Evolutionary conservation across 2,888 invertebrate species (phyloP), one percentile per base, ranked within the genome.

Genomic region (Druceiella hillmani): DNA sequence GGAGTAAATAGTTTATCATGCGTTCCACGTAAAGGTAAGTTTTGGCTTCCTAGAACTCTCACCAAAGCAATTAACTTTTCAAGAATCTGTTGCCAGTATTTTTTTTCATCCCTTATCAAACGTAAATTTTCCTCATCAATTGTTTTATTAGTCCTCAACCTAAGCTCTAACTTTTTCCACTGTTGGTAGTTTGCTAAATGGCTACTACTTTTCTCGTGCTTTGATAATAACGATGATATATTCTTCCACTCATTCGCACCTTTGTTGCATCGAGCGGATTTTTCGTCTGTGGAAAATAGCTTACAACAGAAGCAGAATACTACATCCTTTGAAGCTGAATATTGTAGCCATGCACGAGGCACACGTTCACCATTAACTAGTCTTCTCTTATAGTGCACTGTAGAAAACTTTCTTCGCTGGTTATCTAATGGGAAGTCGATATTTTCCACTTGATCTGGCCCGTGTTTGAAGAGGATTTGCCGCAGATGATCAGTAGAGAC

Each of bases 161-260:
- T 27, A 22, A 28, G 15, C 13, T 44, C 41, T 15, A 45, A 38
- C 36, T 46, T 38, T 28, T 44, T 43, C 39, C 47, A 41, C 28
- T 34, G 14, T 31, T 38, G 30, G 35, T 40, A 41, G 10, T 38
- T 17, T 34, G 24, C 31, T 20, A 28, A 31, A 36, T 45, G 45
- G 17, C 32, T 33, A 14, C 17, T 24, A 29, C 29, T 35, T 32
- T 37, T 45, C 26, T 45, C 45, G 32, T 41, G 45, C 4, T 20
- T 36, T 32, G 34, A 38, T 17, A 46, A 28, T 32, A 32, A 41
- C 13, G 14, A 17, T 16, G 43, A 25, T 15, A 44, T 25, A 40
- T 47, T 41, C 15, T 28, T 41, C 47, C 47, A 47, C 25, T 47
- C 43, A 16, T 29, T n/a, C n/a, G 28, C 33, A 5, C 46, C 47